phyloP scores from a whole-genome alignment of 2,888 invertebrate genomes.

The Aquatica leii region DNA sequence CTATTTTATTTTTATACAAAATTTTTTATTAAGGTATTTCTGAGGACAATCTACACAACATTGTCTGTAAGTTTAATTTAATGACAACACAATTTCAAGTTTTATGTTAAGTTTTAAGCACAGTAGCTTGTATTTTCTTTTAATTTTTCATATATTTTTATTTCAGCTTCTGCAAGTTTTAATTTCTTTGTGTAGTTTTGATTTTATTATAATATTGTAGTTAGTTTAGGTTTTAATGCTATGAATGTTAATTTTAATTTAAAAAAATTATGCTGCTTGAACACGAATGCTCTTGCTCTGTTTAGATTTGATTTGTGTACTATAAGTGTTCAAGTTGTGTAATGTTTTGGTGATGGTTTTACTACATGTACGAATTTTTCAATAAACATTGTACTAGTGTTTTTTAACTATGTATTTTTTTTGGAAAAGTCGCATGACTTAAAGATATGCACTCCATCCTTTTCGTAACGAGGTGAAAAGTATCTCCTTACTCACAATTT shows the following conservation, averaged over 20 bases:
- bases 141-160: slow-evolving; percentile 32
- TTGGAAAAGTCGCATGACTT: slow-evolving; percentile 54
- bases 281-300: slow-evolving; percentile 44
- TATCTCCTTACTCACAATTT: slow-evolving; percentile 16
- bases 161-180: slow-evolving; percentile 46
- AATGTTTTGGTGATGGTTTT: slow-evolving; percentile 56
- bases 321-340: slow-evolving; percentile 37
- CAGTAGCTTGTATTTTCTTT: slow-evolving; percentile 52
- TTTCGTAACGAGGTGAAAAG: slow-evolving; percentile 26
- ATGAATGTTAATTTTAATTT: slow-evolving; percentile 45
- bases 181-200: slow-evolving; percentile 42
- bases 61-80: slow-evolving; percentile 57
- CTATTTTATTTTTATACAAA: slow-evolving; percentile 33
- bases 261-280: slow-evolving; percentile 46
- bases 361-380: slow-evolving; percentile 56
- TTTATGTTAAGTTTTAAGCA: slow-evolving; percentile 52
- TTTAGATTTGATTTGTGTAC: slow-evolving; percentile 21
- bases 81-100: slow-evolving; percentile 37
- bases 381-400: slow-evolving; percentile 61
- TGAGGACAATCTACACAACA: slow-evolving; percentile 58
- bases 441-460: slow-evolving; percentile 28
- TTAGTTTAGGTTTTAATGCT: slow-evolving; percentile 47
- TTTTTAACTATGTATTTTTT: slow-evolving; percentile 57
- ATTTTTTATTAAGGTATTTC: slow-evolving; percentile 53
- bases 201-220: slow-evolving; percentile 49